Base-by-base conservation (phyloP, 2,797 vertebrate genomes). In the Balearica regulorum region DNA sequence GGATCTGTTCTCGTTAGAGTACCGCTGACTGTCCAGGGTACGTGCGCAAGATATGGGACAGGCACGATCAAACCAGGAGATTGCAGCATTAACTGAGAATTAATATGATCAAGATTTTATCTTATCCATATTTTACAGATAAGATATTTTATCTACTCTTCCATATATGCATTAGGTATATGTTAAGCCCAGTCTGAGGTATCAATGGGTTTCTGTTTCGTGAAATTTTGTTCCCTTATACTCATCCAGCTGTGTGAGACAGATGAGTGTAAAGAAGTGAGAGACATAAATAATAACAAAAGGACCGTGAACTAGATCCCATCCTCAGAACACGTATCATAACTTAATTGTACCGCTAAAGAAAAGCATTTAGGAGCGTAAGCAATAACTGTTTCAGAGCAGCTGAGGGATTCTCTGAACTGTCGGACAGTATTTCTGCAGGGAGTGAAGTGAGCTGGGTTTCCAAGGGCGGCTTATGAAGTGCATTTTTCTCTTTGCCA, bases 1-100 rank as follows among this genome's bases (percentile, higher is more conserved):
- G 99, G 99, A 25, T 99, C 99, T 0, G 98, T 98, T 61, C 97
- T 99, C 62, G 97, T 98, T 93, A 98, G 98, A 46, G 98, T 98
- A 10, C 89, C 98, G 1, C 96, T 99, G 29, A 99, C 98, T 61
- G 98, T 99, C 10, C 98, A 98, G 90, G 99, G 99, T 99, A 93
- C 77, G 97, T 97, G 70, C 41, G 62, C 44, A 66, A 61, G 65
- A 12, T 39, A 24, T 4, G 41, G 31, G 20, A 33, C 20, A 22
- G 17, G 14, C 39, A 39, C 29, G 73, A 21, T 13, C 43, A 16
- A 58, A 48, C 41, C 71, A 33, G 16, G 21, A 33, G 53, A 9
- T 79, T 54, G 26, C 53, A 76, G 51, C 16, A 19, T 79, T 79
- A 31, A 28, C 62, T 57, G 61, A 61, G 41, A n/a, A 43, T 16